phyloP scores from a whole-genome alignment of 2,113 vertebrate genomes.

The Azemiops feae region DNA sequence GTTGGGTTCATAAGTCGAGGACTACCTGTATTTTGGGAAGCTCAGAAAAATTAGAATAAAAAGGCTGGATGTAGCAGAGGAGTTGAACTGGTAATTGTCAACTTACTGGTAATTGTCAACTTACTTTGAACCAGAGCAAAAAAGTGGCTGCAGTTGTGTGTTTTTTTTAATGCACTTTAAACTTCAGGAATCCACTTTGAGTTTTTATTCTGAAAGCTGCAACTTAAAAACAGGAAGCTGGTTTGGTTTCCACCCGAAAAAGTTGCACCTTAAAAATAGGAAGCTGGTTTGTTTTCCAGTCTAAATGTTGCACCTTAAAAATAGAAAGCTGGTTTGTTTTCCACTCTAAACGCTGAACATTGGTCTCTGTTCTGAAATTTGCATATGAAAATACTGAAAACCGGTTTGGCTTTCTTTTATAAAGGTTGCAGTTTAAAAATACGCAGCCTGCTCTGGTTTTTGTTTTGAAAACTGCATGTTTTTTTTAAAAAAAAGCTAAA shows the following conservation, averaged over 20 bases:
- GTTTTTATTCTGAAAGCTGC: not conserved
- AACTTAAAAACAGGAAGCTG: not conserved
- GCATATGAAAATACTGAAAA: not conserved
- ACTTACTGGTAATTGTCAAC: too few species aligned
- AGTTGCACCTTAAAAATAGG: too few species aligned
- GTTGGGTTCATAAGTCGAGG: not conserved
- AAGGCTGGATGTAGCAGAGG: too few species aligned
- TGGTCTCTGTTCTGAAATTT: not conserved
- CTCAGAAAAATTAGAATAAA: too few species aligned
- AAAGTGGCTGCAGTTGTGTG: not conserved
- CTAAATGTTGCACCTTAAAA: too few species aligned
- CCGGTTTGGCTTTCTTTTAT: not conserved
- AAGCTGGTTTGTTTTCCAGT: too few species aligned
- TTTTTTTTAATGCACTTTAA: not conserved
- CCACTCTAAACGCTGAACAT: not conserved
- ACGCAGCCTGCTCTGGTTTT: not conserved
- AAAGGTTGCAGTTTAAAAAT: not conserved
- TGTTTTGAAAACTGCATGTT: not conserved
- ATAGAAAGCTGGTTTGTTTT: too few species aligned
- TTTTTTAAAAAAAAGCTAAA: not conserved
- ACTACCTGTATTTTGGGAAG: too few species aligned
- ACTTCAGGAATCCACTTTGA: not conserved
- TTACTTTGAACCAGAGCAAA: not conserved
- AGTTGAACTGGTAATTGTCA: too few species aligned
- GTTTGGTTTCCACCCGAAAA: not conserved